These are phyloP conservation scores for Diloba caeruleocephala DNA, from an alignment of 2,888 invertebrate genomes.

Conservation along the genomic window DNA sequence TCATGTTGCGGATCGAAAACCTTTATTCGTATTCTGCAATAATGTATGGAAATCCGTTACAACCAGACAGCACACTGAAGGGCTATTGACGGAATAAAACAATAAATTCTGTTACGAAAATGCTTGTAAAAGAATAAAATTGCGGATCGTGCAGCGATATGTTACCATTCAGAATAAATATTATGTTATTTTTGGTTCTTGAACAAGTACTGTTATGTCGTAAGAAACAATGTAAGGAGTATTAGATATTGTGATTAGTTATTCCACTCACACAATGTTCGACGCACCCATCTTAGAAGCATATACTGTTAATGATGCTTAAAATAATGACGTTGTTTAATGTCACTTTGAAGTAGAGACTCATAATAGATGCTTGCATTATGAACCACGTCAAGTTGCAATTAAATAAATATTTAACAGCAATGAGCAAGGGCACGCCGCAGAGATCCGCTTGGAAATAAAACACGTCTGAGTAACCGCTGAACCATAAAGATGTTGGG, in stretches of 20 bases:
- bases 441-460: slow-evolving; percentile 61
- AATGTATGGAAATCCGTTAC: slow-evolving; percentile 59
- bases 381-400: slow-evolving; percentile 44
- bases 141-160: slow-evolving; percentile 8
- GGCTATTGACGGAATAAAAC: slow-evolving; percentile 47
- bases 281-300: slow-evolving; percentile 11
- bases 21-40: slow-evolving; percentile 48
- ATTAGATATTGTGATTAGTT: slow-evolving; percentile 18
- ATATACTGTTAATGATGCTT: slow-evolving; percentile 17
- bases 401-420: slow-evolving; percentile 61
- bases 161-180: slow-evolving; percentile 8
- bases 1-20: slow-evolving; percentile 18
- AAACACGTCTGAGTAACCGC: slow-evolving; percentile 51
- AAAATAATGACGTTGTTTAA: slow-evolving; percentile 24
- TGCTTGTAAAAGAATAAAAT: slow-evolving; percentile 31
- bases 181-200: background rate
- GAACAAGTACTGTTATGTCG: slow-evolving; percentile 6
- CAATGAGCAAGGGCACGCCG: slow-evolving; percentile 55
- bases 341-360: slow-evolving; percentile 22
- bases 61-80: slow-evolving; percentile 39
- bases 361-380: slow-evolving; percentile 42
- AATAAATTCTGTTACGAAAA: slow-evolving; percentile 49
- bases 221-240: slow-evolving; percentile 15
- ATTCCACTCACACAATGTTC: slow-evolving; percentile 23
- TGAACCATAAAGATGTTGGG: slow-evolving; percentile 51